Percentiles rank a stretch among this genome's conserved stretches.
These are phyloP conservation scores for Invenusta paracnida DNA, from an alignment of 2,888 invertebrate species.

Conservation along the genomic window DNA sequence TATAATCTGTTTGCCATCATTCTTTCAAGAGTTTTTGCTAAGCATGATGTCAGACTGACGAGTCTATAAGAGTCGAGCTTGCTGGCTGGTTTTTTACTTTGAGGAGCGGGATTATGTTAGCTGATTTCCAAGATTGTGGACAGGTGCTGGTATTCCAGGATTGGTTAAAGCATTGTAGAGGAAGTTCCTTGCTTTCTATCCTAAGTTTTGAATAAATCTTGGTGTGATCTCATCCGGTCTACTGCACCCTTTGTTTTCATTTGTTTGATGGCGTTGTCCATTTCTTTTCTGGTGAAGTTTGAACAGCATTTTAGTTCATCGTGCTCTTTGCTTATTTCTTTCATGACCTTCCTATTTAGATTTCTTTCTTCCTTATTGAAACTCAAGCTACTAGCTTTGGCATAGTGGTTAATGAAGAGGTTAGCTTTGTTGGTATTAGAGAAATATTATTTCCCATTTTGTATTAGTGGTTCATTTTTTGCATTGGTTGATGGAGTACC, in stretches of 20 bases:
- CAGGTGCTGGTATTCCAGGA: slow-evolving; percentile 2
- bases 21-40: background rate
- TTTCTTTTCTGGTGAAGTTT: background rate
- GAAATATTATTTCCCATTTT: background rate
- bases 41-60: background rate
- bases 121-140: slow-evolving; percentile 11
- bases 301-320: background rate
- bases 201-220: background rate
- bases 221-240: background rate
- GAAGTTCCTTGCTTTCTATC: background rate
- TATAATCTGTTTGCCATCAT: background rate
- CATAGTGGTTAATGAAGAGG: background rate
- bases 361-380: background rate
- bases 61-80: background rate
- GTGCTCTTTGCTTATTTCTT: background rate
- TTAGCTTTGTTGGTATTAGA: background rate
- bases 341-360: background rate
- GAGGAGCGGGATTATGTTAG: background rate
- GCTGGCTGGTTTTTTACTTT: background rate
- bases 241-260: background rate
- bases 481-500: background rate
- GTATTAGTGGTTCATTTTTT: background rate
- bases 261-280: background rate
- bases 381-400: background rate
- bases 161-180: background rate